Evolutionary conservation across 30 jellyfish, hydroid and myxozoan genomes (phyloP).

Genomic region (Clytia hemisphaerica): DNA sequence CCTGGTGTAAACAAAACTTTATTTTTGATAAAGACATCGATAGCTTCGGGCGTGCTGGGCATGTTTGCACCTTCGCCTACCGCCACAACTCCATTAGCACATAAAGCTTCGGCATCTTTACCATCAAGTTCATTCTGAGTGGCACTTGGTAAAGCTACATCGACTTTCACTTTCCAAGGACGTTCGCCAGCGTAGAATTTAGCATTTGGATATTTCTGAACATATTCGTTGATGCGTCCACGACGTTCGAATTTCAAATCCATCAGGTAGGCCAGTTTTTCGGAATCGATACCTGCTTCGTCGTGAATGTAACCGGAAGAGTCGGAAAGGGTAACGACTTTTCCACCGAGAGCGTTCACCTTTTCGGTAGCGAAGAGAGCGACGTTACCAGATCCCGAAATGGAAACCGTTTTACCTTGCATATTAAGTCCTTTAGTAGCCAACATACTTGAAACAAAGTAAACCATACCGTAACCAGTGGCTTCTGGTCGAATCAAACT

Average conservation of each 20-base stretch:
- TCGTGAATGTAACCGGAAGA: constrained; percentile 57
- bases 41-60: constrained; percentile 92
- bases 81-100: constrained; percentile 61
- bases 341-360: constrained; percentile 61
- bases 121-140: constrained; percentile 67
- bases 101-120: constrained; percentile 55
- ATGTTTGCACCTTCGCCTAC: constrained; percentile 91
- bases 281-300: constrained; percentile 45
- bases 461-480: constrained; percentile 88
- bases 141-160: constrained; percentile 83
- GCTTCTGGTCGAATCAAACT: constrained; percentile 90
- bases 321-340: constrained; percentile 78
- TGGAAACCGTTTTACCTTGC: constrained; percentile 48
- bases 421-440: constrained; percentile 32
- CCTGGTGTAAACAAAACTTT: constrained; percentile 81
- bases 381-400: constrained; percentile 89
- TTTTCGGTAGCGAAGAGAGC: constrained; percentile 80
- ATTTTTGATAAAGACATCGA: constrained; percentile 39
- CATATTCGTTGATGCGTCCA: constrained; percentile 60
- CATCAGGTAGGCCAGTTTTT: constrained; percentile 40
- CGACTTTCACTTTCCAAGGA: constrained; percentile 77
- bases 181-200: constrained; percentile 50
- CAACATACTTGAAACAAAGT: constrained; percentile 54
- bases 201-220: constrained; percentile 22
- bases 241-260: constrained; percentile 63